Evolutionary conservation across 2,113 vertebrate genomes (phyloP), one percentile per base, ranked within the genome.

Genomic region (Mionectes macconnelli): DNA sequence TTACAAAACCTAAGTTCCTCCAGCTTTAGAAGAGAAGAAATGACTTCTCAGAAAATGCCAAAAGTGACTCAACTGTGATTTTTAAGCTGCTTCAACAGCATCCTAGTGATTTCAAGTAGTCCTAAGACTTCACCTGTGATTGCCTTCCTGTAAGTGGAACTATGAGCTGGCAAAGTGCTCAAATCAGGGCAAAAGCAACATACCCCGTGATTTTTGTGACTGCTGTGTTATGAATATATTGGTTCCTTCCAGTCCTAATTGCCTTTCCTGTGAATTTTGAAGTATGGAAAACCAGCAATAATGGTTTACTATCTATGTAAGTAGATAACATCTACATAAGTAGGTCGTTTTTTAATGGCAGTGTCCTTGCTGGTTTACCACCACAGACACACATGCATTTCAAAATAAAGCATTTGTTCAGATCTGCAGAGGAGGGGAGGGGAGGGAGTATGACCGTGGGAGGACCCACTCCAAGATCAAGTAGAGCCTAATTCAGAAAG

Each of bases 401-500:
- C 75, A 68, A 95, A 89, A 52, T 14, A 42, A 83, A 75, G 10
- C 2, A 0, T 64, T 39, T 24, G 57, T 73, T 84, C 0, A 0
- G 28, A 75, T 63, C 79, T 42, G 40, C 84, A 81, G 66, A 60
- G 79, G 53, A 82, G 70, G 9, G n/a, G n/a, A n/a, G n/a, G 24
- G n/a, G 69, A 90, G 83, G 25, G 44, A 62, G 63, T n/a, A 42
- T 9, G 73, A 25, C 10, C 31, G 8, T 17, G 59, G 68, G 64
- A 90, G 73, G 42, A 21, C 73, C 95, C 35, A 49, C 87, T 92
- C 92, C 93, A 67, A 85, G 93, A 96, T 84, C 52, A 91, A 93
- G 91, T n/a, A 90, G 57, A 73, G 73, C 83, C 87, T 96, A 93
- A 95, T 94, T 94, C 95, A 90, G 72, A 40, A 73, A 87, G 97